Conservation (phyloP, 2,888 invertebrate species). For the Coremacera marginata region DNA sequence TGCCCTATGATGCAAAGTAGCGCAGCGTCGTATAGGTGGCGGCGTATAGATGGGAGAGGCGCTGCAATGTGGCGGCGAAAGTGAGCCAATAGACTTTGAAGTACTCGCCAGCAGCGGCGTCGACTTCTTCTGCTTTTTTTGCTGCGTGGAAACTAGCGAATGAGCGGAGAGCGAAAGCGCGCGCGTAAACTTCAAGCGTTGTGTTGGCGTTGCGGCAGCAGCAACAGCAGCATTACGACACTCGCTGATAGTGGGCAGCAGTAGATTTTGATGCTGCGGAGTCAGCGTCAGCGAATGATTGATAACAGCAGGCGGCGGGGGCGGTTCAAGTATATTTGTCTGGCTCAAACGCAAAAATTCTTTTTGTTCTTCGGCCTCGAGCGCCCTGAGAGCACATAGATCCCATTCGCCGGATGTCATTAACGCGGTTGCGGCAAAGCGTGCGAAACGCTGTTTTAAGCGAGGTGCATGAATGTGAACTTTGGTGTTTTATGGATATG, state of each 20-base stretch:
- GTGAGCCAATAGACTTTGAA: slow-evolving; percentile 57
- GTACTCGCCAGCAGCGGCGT: slow-evolving; percentile 32
- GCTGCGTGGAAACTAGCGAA: slow-evolving; percentile 50
- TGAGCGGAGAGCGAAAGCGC: slow-evolving; percentile 63
- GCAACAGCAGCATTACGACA: slow-evolving; percentile 56
- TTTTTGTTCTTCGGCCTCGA: slow-evolving; percentile 68
- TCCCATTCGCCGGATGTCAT: slow-evolving; percentile 70
- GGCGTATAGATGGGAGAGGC: slow-evolving; percentile 64
- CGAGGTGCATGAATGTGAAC: too few relatives aligned
- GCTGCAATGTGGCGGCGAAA: slow-evolving; percentile 59
- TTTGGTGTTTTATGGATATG: not conserved
- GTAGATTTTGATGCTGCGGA: slow-evolving; percentile 61
- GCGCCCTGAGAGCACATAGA: slow-evolving; percentile 68
- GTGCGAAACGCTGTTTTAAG: not conserved
- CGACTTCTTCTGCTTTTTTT: slow-evolving; percentile 35
- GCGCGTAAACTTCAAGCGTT: slow-evolving; percentile 60
- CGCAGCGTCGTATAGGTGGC: slow-evolving; percentile 65
- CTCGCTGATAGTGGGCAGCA: slow-evolving; percentile 66
- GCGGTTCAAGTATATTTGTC: slow-evolving; percentile 62
- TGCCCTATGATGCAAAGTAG: slow-evolving; percentile 59
- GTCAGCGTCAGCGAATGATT: slow-evolving; percentile 53
- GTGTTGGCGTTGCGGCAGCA: slow-evolving; percentile 44
- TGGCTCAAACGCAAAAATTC: slow-evolving; percentile 66
- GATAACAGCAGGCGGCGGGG: slow-evolving; percentile 52
- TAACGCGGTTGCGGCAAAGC: slow-evolving; percentile 42